Percentiles rank a stretch among this genome's conserved stretches.
Conservation (phyloP, 2,113 vertebrate genomes). For the Myrmophylax atrothorax region DNA sequence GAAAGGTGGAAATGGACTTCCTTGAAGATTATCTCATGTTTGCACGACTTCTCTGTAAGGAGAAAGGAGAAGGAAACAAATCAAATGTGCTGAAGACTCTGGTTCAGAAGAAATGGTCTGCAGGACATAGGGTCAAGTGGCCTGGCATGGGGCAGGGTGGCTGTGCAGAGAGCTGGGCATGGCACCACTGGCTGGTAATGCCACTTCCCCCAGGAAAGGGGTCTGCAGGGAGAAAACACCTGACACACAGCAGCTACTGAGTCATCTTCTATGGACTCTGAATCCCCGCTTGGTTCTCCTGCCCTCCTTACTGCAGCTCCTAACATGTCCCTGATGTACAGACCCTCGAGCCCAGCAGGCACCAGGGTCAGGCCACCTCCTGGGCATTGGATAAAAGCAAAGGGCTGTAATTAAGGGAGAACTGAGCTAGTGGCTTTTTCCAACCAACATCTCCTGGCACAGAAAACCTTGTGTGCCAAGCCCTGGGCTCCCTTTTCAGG, state of each 20-base stretch:
- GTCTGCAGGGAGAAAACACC: neutral
- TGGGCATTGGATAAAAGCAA: rapidly evolving
- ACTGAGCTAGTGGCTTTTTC: neutral
- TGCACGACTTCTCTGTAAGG: neutral
- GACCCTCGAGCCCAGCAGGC: neutral
- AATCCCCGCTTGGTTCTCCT: neutral
- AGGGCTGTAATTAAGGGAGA: neutral
- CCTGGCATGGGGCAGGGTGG: neutral
- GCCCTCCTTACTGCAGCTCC: neutral
- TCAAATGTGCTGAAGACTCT: neutral
- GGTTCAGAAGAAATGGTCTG: neutral
- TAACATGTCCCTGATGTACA: rapidly evolving
- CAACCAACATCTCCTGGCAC: neutral
- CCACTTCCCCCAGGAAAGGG: neutral
- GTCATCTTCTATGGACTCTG: neutral
- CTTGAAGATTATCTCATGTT: neutral
- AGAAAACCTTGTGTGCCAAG: neutral
- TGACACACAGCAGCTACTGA: neutral
- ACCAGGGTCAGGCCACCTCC: neutral
- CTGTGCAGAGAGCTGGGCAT: neutral
- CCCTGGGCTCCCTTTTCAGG: neutral
- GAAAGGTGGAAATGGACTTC: neutral
- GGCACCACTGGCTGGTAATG: neutral
- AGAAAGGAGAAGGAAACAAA: slow-evolving; percentile 40
- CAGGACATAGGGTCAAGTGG: neutral